A percentile compares a stretch with the other conserved stretches of the same genome.
Evolutionary conservation across 2,113 vertebrate species (phyloP).

Genomic region (Ciconia maguari): DNA sequence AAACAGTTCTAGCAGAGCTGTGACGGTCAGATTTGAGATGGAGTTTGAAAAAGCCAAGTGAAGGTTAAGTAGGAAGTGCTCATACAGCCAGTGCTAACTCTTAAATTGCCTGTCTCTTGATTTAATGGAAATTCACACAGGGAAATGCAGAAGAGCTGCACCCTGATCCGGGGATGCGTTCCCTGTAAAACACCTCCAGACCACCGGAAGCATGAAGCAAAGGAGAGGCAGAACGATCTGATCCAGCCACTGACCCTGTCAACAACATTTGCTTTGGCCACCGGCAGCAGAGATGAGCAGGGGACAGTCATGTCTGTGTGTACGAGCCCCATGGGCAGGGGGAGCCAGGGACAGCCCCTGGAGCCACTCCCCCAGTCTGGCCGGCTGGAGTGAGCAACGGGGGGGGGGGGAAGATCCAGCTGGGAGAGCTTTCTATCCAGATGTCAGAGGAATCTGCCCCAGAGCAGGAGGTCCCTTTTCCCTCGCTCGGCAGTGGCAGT

Average conservation of each 20-base stretch:
- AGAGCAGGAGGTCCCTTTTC: neutral
- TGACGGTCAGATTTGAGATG: neutral
- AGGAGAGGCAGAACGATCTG: neutral
- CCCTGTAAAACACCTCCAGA: neutral
- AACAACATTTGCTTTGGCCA: neutral
- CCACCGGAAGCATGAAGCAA: neutral
- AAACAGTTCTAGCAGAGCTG: neutral
- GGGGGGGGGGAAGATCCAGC: neutral
- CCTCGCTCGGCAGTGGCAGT: fast-evolving
- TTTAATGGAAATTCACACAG: neutral
- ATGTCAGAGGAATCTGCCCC: neutral
- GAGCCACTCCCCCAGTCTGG: neutral
- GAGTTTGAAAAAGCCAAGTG: neutral
- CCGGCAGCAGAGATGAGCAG: fast-evolving
- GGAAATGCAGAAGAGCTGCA: neutral
- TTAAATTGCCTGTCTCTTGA: neutral
- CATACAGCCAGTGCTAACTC: neutral
- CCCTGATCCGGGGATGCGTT: neutral
- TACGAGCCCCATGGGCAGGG: fast-evolving
- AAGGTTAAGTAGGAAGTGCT: neutral
- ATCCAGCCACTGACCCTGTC: neutral
- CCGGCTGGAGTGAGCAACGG: neutral
- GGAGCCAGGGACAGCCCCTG: too few relatives aligned
- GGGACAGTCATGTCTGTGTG: fast-evolving
- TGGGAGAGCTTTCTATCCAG: neutral